phyloP scores from a whole-genome alignment of 2,113 vertebrate genomes.

The Panurus biarmicus region DNA sequence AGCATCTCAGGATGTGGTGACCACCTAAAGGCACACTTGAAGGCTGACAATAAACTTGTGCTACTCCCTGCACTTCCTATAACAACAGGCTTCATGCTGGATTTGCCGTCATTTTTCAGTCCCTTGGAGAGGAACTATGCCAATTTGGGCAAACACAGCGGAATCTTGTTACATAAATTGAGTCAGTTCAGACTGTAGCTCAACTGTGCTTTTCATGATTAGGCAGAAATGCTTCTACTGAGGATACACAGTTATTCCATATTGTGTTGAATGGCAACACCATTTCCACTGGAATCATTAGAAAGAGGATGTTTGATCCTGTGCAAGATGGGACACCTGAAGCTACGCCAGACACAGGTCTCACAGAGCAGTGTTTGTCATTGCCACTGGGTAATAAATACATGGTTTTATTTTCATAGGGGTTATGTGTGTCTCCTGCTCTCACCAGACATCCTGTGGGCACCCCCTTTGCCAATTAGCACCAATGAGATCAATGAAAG shows the following conservation, averaged over 20 bases:
- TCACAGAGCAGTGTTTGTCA: not conserved
- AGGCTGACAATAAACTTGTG: conserved; percentile 62
- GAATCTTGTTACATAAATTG: conserved; percentile 30
- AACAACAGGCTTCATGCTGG: conserved; percentile 47
- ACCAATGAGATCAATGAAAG: conserved; percentile 8
- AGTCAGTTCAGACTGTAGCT: conserved; percentile 2
- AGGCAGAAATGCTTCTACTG: not conserved
- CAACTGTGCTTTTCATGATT: conserved; percentile 23
- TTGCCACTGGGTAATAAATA: not conserved
- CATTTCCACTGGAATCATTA: not conserved
- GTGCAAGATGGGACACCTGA: not conserved
- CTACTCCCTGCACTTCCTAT: conserved; percentile 37
- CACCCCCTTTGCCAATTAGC: conserved; percentile 22
- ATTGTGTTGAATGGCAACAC: not conserved
- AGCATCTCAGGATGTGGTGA: conserved; percentile 55
- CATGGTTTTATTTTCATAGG: not conserved
- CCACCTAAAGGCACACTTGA: conserved; percentile 59
- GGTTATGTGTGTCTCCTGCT: not conserved
- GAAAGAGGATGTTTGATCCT: not conserved
- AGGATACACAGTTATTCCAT: not conserved
- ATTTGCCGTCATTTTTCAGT: conserved; percentile 24
- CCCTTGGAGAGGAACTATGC: conserved; percentile 42
- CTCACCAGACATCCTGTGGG: not conserved
- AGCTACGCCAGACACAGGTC: not conserved
- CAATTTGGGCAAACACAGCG: conserved; percentile 47